Conservation (phyloP, 2,113 vertebrate species). For the Podarcis raffonei region DNA sequence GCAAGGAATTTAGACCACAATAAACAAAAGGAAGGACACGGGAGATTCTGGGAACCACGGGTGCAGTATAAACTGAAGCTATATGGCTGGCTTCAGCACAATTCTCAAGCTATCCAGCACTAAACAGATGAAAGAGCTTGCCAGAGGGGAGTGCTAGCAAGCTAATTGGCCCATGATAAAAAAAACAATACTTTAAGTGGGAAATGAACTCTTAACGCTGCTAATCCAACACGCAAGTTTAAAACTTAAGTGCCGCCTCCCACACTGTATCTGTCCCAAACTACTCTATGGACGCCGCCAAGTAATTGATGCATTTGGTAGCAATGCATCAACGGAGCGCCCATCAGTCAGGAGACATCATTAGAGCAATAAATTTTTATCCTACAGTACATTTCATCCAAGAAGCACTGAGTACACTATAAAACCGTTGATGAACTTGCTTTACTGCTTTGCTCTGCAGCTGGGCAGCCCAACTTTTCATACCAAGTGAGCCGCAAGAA, state of each 20-base stretch:
- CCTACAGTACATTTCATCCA: not conserved
- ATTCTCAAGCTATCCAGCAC: not conserved
- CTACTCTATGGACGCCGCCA: not conserved
- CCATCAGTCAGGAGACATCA: not conserved
- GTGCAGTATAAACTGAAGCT: not conserved
- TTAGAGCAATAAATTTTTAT: not conserved
- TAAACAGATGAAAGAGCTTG: not conserved
- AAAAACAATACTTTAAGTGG: not conserved
- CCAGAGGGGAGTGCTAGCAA: not conserved
- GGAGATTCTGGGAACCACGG: not conserved
- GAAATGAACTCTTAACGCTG: not conserved
- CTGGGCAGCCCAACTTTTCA: no score
- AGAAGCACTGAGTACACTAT: not conserved
- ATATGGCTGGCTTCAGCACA: not conserved
- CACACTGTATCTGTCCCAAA: not conserved
- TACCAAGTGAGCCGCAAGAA: no score
- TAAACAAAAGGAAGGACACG: not conserved
- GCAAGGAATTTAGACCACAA: not conserved
- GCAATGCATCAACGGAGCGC: not conserved
- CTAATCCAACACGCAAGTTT: not conserved
- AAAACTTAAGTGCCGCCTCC: not conserved
- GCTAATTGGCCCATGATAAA: not conserved
- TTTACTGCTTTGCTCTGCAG: not conserved
- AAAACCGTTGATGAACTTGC: not conserved
- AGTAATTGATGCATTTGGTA: conserved; percentile 7